Conservation (phyloP, 2,113 vertebrate species). For the Rhinoptilus africanus region DNA sequence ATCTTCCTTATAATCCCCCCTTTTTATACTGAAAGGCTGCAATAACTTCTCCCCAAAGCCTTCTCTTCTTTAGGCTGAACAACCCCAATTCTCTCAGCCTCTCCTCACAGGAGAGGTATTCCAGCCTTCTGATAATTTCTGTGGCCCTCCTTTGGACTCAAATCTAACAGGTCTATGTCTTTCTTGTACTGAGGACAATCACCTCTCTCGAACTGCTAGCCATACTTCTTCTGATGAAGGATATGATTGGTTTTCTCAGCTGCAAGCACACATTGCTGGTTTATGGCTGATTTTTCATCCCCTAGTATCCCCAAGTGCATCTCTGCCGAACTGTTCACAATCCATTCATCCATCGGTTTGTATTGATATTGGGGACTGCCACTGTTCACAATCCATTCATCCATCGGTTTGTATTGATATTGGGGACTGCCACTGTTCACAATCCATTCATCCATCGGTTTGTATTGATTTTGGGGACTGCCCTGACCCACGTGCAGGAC, state of each 20-base stretch:
- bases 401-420: too few species aligned
- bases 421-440: neutral
- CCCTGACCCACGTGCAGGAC: neutral
- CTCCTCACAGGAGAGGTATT: neutral
- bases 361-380: neutral
- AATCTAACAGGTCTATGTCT: neutral
- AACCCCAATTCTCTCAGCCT: neutral
- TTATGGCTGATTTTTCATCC: neutral
- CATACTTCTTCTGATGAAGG: neutral
- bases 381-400: neutral
- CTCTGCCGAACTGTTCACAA: neutral
- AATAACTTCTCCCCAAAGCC: neutral
- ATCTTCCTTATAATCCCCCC: neutral
- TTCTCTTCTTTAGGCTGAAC: neutral
- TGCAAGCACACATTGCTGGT: neutral
- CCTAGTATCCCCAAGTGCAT: neutral
- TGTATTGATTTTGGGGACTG: neutral
- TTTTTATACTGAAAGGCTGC: neutral
- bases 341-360: too few species aligned
- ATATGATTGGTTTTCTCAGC: neutral
- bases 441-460: neutral
- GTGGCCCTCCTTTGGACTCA: neutral
- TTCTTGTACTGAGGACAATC: neutral
- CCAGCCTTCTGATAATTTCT: neutral
- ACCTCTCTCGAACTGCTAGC: neutral